Evolutionary conservation across 1,140 invertebrate species (phyloP).

Genomic region (Euborellia annulipes): DNA sequence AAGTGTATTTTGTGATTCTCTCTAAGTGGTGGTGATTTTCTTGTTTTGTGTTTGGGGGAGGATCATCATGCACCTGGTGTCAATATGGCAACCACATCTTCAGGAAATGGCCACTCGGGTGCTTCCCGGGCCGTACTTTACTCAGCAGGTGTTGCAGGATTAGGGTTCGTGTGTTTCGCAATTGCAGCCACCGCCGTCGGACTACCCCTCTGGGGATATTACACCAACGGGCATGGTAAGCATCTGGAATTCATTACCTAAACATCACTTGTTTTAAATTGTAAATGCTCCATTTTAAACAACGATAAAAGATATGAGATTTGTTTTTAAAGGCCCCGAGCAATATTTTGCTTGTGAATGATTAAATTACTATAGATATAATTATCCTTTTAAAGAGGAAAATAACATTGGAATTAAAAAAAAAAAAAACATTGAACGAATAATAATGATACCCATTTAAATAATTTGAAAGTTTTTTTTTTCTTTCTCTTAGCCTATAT

Average conservation of each 20-base stretch:
- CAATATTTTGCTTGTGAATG: too few relatives aligned
- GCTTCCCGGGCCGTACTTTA: slow-evolving; percentile 15
- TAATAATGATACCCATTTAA: too few relatives aligned
- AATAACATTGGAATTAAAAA: too few relatives aligned
- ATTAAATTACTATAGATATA: too few relatives aligned
- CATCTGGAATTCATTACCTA: neutral
- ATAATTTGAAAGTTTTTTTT: too few relatives aligned
- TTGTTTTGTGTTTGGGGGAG: neutral
- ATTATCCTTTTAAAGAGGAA: too few relatives aligned
- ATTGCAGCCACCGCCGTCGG: slow-evolving; percentile 56
- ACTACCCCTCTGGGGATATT: slow-evolving; percentile 65
- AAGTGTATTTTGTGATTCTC: slow-evolving; percentile 1
- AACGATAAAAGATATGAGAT: too few relatives aligned
- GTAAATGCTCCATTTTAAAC: too few relatives aligned
- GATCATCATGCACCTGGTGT: slow-evolving; percentile 3
- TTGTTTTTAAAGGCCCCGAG: too few relatives aligned
- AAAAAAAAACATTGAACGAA: too few relatives aligned
- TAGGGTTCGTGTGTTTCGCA: slow-evolving; percentile 60
- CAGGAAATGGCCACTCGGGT: slow-evolving; percentile 6
- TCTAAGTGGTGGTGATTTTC: neutral
- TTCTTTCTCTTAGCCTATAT: too few relatives aligned
- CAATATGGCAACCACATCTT: slow-evolving; percentile 5
- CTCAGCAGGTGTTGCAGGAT: slow-evolving; percentile 47
- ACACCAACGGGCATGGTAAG: slow-evolving; percentile 43
- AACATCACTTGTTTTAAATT: too few relatives aligned